A percentile compares a stretch with the other conserved stretches of the same genome.
Evolutionary conservation across 2,888 invertebrate species (phyloP).

Genomic region (Ashinkailepas kermadecensis): DNA sequence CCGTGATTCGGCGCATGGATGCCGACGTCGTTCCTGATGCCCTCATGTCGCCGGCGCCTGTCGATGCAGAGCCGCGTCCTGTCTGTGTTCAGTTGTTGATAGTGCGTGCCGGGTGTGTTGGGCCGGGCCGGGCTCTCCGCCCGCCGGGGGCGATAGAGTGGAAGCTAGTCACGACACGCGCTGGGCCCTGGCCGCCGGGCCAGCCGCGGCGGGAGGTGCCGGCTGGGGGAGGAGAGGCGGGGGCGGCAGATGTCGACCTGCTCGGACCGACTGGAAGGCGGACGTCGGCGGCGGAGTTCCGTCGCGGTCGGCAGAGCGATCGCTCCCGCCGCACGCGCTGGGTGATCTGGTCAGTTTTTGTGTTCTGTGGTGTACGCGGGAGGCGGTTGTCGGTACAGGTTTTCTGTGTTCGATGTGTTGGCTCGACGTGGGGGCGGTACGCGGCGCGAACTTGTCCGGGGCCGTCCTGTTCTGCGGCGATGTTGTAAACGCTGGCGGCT

Average conservation of each 20-base stretch:
- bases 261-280: no score
- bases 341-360: background rate
- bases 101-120: background rate
- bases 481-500: no score
- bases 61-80: no score
- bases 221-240: no score
- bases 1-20: background rate
- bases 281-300: no score
- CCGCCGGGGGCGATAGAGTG: no score
- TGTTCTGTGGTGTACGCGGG: background rate
- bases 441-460: background rate
- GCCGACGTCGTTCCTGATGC: background rate
- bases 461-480: no score
- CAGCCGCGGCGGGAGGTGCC: background rate
- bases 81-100: background rate
- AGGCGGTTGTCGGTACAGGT: background rate
- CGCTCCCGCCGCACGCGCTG: background rate
- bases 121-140: background rate
- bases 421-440: background rate
- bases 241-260: no score
- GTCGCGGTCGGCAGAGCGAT: no score
- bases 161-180: background rate
- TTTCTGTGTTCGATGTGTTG: constrained; percentile 2
- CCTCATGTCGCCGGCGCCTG: background rate
- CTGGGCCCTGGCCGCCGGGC: background rate